Evolutionary conservation across 2,113 vertebrate species (phyloP).

Genomic region (Prunella fulvescens): DNA sequence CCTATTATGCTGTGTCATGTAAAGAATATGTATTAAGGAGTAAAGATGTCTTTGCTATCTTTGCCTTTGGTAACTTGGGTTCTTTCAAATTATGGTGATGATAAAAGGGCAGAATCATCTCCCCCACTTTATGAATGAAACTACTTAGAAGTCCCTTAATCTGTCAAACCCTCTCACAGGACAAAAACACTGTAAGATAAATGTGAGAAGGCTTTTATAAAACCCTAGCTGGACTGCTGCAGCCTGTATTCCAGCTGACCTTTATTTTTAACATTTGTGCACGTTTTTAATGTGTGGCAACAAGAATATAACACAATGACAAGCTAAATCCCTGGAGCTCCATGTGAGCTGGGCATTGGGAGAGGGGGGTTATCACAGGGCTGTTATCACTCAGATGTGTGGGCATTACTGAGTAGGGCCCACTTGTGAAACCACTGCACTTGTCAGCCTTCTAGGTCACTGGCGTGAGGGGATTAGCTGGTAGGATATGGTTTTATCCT

Average conservation of each 20-base stretch:
- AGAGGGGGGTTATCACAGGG: not conserved
- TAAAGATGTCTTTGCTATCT: not conserved
- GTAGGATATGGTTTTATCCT: not conserved
- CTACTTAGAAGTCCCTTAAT: not conserved
- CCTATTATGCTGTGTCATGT: not conserved
- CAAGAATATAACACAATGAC: not conserved
- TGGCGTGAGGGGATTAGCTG: not conserved
- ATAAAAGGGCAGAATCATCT: not conserved
- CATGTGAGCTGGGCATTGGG: not conserved
- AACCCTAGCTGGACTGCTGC: not conserved
- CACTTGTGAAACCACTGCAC: not conserved
- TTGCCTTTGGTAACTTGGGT: not conserved
- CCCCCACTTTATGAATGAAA: rapidly evolving
- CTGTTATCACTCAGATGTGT: not conserved
- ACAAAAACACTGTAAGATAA: not conserved
- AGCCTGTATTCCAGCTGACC: not conserved
- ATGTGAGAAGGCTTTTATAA: not conserved
- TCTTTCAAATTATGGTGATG: not conserved
- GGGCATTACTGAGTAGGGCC: not conserved
- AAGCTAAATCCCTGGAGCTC: not conserved
- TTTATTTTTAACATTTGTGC: slow-evolving; percentile 17
- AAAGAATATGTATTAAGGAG: not conserved
- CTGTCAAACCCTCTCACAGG: not conserved
- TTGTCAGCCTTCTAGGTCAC: not conserved
- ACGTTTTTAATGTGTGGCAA: not conserved